Evolutionary conservation across 2,113 vertebrate genomes (phyloP), one percentile per base, ranked within the genome.

Genomic region (Castor canadensis): DNA sequence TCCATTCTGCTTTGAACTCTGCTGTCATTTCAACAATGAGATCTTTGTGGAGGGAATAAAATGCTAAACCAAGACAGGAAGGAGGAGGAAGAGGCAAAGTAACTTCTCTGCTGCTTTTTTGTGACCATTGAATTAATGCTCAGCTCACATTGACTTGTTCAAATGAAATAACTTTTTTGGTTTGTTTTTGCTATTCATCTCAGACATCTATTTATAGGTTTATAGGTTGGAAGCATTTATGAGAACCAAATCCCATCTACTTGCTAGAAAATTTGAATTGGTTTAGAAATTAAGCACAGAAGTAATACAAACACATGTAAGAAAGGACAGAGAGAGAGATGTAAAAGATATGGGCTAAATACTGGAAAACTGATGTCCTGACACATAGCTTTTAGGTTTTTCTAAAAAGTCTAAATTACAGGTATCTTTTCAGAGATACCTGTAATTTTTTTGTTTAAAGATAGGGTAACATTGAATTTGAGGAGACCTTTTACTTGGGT

Each of bases 1-100:
- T 96, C 82, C 94, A 93, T 97, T 97, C 97, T 98, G 97, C 98
- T 98, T 98, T 87, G 91, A 97, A 96, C 97, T 97, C 97, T 98
- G 98, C 97, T 96, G 77, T 91, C 93, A 89, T 92, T 94, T 85
- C 81, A 95, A 99, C 98, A 98, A 99, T 98, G 97, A 95, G 94
- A 66, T 79, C 98, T 98, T 98, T 99, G 98, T 99, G 87, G 52
- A 92, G 73, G 80, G 94, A 90, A 97, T 72, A 76, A 95, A 32
- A 77, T 0, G 7, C 88, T 96, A 95, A 89, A 96, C 69, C 93
- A 98, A 96, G 96, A 92, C 69, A 85, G 94, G 87, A 93, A 94
- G 49, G 96, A 97, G 90, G 96, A 97, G 91, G 96, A 98, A 86
- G 97, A 97, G 96, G 93, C 97, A 52, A 75, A 93, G 69, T 62